These are phyloP conservation scores for Fragum sueziense DNA, from an alignment of 2,888 invertebrate genomes.

Conservation along the genomic window DNA sequence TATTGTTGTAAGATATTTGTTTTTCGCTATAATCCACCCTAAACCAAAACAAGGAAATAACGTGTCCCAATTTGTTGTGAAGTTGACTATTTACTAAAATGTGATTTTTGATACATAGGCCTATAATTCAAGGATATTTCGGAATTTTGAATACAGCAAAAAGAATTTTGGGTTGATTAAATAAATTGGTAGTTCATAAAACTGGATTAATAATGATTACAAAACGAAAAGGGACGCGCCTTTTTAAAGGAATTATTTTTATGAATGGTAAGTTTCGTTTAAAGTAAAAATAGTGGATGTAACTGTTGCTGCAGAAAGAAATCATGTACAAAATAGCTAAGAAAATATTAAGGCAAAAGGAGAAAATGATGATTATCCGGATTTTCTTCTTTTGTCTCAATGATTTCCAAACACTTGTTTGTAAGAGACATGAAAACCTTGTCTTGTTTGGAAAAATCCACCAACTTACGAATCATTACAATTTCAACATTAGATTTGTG, in stretches of 20 bases:
- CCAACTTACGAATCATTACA: too few species aligned
- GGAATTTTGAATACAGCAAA: too few species aligned
- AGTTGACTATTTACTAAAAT: neutral
- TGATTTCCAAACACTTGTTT: neutral
- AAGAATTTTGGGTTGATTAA: too few species aligned
- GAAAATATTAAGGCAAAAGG: neutral
- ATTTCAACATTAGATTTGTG: too few species aligned
- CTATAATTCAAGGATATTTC: too few species aligned
- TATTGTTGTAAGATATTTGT: neutral
- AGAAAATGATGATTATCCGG: too few species aligned
- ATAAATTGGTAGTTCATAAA: too few species aligned
- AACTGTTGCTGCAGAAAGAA: neutral
- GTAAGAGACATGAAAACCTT: neutral
- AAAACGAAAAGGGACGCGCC: neutral
- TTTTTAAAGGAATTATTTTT: neutral
- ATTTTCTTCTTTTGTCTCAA: neutral
- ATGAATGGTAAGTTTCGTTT: neutral
- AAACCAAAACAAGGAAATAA: neutral
- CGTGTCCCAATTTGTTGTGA: neutral
- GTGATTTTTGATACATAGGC: neutral
- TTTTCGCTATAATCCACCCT: neutral
- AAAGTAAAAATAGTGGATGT: neutral
- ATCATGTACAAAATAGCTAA: neutral
- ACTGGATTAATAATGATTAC: neutral
- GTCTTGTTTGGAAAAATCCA: neutral